Conservation (phyloP, 1,140 invertebrate genomes). For the Drusus annulatus region DNA sequence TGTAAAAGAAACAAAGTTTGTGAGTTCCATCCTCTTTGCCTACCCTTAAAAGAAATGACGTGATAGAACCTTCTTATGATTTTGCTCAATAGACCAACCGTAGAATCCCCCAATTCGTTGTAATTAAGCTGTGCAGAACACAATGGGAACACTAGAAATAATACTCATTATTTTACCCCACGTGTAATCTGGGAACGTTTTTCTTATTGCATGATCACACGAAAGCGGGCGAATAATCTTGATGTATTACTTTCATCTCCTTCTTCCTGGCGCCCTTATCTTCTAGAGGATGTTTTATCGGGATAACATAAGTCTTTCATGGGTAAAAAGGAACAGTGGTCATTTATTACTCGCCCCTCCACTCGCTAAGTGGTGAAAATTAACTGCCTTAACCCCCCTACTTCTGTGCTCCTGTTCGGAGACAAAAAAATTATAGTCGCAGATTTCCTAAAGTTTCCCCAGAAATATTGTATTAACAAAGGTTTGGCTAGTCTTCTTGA, state of each 20-base stretch:
- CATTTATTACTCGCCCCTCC: constrained; percentile 51
- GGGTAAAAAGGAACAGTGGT: constrained; percentile 36
- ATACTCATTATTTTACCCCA: constrained; percentile 16
- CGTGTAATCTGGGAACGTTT: constrained; percentile 42
- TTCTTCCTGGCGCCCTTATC: constrained; percentile 36
- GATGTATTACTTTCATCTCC: constrained; percentile 50
- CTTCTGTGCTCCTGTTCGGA: constrained; percentile 9
- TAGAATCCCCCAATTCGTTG: not conserved
- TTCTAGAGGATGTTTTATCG: constrained; percentile 46
- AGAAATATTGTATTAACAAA: no score
- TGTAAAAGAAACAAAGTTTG: no score
- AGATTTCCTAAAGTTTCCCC: no score
- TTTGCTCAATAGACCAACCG: no score
- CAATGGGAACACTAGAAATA: constrained; percentile 24
- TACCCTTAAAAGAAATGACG: no score
- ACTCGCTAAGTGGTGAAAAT: constrained; percentile 54
- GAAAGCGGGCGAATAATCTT: constrained; percentile 52
- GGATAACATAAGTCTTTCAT: constrained; percentile 51
- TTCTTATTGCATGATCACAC: constrained; percentile 55
- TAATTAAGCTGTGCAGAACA: constrained; percentile 1
- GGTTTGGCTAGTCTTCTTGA: no score
- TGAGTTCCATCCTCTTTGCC: no score
- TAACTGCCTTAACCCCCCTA: constrained; percentile 52
- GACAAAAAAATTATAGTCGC: not conserved
- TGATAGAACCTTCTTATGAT: no score